Evolutionary conservation across 2,888 invertebrate genomes (phyloP).

Genomic region (Clepsis dumicolana): DNA sequence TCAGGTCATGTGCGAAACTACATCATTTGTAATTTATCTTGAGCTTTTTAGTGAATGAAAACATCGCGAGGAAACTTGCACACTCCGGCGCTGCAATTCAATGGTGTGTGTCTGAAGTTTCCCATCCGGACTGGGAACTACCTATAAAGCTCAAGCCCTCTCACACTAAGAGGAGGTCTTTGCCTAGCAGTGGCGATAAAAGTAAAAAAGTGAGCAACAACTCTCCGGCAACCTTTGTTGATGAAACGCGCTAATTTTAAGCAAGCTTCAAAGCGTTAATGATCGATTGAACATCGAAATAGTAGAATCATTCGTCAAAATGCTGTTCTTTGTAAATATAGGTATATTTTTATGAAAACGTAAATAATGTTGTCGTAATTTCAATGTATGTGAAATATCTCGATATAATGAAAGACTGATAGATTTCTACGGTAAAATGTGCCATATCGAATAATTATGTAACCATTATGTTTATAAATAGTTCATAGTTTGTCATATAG

Average conservation of each 20-base stretch:
- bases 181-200: too few species aligned
- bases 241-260: not conserved
- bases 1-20: too few species aligned
- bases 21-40: too few species aligned
- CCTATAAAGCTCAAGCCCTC: too few species aligned
- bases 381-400: conserved; percentile 58
- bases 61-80: too few species aligned
- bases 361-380: conserved; percentile 47
- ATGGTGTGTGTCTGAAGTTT: too few species aligned
- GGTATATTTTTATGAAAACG: conserved; percentile 49
- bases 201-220: not conserved
- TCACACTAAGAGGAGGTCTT: too few species aligned
- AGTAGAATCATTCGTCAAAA: conserved; percentile 6
- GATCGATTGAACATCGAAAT: conserved; percentile 31
- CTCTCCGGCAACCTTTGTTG: not conserved
- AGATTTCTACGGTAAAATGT: conserved; percentile 76
- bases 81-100: too few species aligned
- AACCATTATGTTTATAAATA: conserved; percentile 36
- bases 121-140: too few species aligned
- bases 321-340: conserved; percentile 43
- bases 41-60: too few species aligned
- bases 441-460: conserved; percentile 67
- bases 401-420: conserved; percentile 78
- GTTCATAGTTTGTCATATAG: conserved; percentile 39
- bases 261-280: conserved; percentile 6